Evolutionary conservation across 2,888 invertebrate species (phyloP), one percentile per base, ranked within the genome.

Genomic region (Xylota sylvarum): DNA sequence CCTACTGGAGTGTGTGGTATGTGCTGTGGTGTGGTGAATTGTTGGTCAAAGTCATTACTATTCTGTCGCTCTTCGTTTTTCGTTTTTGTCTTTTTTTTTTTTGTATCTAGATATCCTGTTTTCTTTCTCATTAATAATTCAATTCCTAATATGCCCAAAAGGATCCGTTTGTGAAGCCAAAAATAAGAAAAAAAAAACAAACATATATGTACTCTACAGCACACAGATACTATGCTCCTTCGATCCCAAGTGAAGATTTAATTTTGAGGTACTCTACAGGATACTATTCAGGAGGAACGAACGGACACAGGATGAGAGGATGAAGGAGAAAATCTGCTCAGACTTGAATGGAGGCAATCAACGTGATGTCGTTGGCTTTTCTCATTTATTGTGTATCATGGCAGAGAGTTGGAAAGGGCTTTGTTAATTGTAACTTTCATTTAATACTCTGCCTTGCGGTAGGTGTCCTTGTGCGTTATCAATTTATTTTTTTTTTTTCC

Each of bases 111-210:
- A 69, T 55, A 69, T 55, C 46, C 56, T 58, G 23, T 50, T 74
- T 60, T 50, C 30, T 52, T 60, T 60, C 69, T 78, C 77, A 78
- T 69, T 78, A 78, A 69, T 78, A 78, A 78, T 78, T 78, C 60
- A 78, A 69, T 69, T 62, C 67, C n/a, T 60, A 60, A 50, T 58
- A 69, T 69, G 69, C 65, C 56, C 74, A 65, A 76, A 55, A 76
- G 65, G 74, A 65, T 65, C 30, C 23, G n/a, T 50, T 60, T 60
- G 32, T 30, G 30, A 52, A 30, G 37, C 60, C 19, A 40, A 27
- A 10, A n/a, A n/a, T n/a, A n/a, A n/a, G n/a, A n/a, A n/a, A n/a
- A n/a, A n/a, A n/a, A n/a, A 46, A 37, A 35, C 32, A 52, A 7
- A 6, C 4, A 37, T n/a, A 23, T 23, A 1, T 23, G 23, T 3